These are phyloP conservation scores for Blastobasis lacticolella DNA, from an alignment of 2,888 invertebrate species.

Conservation along the genomic window DNA sequence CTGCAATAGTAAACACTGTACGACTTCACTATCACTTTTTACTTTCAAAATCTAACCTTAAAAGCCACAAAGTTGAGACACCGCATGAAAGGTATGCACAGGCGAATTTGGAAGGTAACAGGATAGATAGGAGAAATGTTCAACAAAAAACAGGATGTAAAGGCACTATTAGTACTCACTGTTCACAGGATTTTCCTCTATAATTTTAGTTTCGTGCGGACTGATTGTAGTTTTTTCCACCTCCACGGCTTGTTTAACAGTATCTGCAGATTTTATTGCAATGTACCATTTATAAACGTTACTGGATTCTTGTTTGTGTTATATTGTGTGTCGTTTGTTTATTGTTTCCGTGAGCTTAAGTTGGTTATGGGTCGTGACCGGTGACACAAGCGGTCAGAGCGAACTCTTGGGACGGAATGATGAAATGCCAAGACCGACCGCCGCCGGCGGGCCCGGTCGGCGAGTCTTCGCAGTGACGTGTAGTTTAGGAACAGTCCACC, in stretches of 20 bases:
- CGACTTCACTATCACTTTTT: slow-evolving; percentile 37
- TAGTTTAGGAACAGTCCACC: no score
- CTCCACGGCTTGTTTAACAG: slow-evolving; percentile 60
- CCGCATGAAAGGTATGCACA: slow-evolving; percentile 12
- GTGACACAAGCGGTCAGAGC: slow-evolving; percentile 32
- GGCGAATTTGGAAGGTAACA: slow-evolving; percentile 26
- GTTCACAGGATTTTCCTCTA: slow-evolving; percentile 57
- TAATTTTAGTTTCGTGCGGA: slow-evolving; percentile 55
- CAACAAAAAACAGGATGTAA: slow-evolving; percentile 36
- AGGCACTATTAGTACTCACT: slow-evolving; percentile 59
- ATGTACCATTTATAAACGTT: slow-evolving; percentile 47
- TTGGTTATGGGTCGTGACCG: not conserved
- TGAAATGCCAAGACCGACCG: slow-evolving; percentile 15
- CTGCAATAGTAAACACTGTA: no score
- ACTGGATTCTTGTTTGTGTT: slow-evolving; percentile 22
- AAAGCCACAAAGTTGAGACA: slow-evolving; percentile 40
- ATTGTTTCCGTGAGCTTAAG: not conserved
- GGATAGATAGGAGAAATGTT: slow-evolving; percentile 30
- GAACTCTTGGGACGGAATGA: slow-evolving; percentile 43
- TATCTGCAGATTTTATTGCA: slow-evolving; percentile 66
- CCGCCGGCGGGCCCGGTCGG: not conserved
- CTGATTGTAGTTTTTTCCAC: slow-evolving; percentile 58
- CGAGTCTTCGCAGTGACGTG: not conserved
- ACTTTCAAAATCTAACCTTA: slow-evolving; percentile 19
- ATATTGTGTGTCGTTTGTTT: slow-evolving; percentile 20